Evolutionary conservation across 2,888 invertebrate species (phyloP).

Genomic region (Teleogryllus oceanicus): DNA sequence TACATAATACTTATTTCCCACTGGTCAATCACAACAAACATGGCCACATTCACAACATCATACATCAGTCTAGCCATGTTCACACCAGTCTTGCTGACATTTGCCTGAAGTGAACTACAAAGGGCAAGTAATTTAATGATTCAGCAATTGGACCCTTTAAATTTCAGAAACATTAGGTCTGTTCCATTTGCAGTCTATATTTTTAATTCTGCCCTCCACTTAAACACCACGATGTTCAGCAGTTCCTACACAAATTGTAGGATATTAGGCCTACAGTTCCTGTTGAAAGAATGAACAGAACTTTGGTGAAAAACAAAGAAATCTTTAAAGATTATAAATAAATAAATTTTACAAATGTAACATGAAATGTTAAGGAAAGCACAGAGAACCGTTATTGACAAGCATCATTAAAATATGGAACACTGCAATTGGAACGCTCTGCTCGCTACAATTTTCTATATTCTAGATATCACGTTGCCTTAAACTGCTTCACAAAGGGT

Average conservation of each 20-base stretch:
- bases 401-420: neutral
- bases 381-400: neutral
- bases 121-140: neutral
- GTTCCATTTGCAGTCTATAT: conserved; percentile 1
- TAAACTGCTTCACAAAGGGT: conserved; percentile 8
- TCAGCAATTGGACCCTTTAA: neutral
- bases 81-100: conserved; percentile 18
- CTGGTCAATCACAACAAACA: conserved; percentile 4
- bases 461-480: neutral
- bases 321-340: too few species aligned
- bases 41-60: conserved; percentile 2
- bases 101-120: neutral
- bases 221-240: too few species aligned
- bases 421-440: neutral
- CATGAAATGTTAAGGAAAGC: too few species aligned
- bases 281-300: too few species aligned
- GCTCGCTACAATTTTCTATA: neutral
- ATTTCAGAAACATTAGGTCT: neutral
- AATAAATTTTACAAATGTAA: too few species aligned
- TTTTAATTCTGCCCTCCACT: neutral
- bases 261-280: too few species aligned
- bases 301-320: too few species aligned
- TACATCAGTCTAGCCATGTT: conserved; percentile 18
- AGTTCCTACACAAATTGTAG: too few species aligned
- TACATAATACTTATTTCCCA: neutral